Percentiles rank a stretch among this genome's conserved stretches.
Conservation (phyloP, 1,140 invertebrate genomes). For the Mizuhopecten yessoensis region DNA sequence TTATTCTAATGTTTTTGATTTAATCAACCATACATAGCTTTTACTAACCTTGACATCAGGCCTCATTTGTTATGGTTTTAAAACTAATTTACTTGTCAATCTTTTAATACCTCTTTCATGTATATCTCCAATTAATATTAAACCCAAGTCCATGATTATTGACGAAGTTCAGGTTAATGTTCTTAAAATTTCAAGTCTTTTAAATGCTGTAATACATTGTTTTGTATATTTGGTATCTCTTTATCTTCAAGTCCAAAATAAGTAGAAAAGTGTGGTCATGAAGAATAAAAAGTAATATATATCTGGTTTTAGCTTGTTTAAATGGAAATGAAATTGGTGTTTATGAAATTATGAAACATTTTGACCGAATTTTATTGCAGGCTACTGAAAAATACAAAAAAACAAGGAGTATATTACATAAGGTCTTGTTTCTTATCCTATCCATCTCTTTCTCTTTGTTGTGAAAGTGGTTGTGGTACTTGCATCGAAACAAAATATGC, state of each 20-base stretch:
- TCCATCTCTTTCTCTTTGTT: background rate
- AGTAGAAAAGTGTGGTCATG: too few species aligned
- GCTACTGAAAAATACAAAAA: conserved; percentile 35
- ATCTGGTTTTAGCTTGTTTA: background rate
- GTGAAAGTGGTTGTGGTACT: background rate
- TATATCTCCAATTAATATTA: too few species aligned
- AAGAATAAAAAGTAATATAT: too few species aligned
- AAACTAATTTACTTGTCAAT: background rate
- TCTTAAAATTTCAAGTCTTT: background rate
- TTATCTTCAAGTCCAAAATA: background rate
- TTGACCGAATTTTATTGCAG: background rate
- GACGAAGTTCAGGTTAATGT: background rate
- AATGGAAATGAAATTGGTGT: background rate
- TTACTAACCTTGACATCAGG: background rate
- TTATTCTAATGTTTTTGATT: background rate
- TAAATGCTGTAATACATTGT: too few species aligned
- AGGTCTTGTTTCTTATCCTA: conserved; percentile 28
- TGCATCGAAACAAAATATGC: too few species aligned
- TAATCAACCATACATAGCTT: background rate
- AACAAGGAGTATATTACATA: conserved; percentile 17
- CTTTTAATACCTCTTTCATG: background rate
- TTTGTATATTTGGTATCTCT: background rate
- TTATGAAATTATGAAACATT: background rate
- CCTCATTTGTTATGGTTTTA: background rate
- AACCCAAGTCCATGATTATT: background rate